A percentile compares a stretch with the other conserved stretches of the same genome.
Evolutionary conservation across 2,113 vertebrate genomes (phyloP).

Genomic region (Arizona elegans): DNA sequence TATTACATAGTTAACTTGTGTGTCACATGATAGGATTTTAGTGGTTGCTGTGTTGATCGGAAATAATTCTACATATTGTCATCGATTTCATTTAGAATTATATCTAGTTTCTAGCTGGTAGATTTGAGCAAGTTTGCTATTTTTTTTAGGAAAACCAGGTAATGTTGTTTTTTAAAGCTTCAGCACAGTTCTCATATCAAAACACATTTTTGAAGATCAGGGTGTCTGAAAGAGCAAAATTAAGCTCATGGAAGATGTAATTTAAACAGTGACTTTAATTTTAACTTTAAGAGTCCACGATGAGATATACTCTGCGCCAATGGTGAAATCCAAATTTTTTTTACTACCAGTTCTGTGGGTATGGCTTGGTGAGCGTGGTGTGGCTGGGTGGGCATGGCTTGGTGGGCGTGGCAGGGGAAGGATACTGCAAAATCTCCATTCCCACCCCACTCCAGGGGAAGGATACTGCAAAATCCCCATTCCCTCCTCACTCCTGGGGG

Average conservation of each 20-base stretch:
- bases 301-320: conserved; percentile 16
- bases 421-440: no score
- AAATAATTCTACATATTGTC: background rate
- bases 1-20: background rate
- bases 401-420: no score
- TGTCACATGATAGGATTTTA: background rate
- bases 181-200: background rate
- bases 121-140: background rate
- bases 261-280: conserved; percentile 36
- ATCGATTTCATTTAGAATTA: background rate
- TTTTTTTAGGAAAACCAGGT: background rate
- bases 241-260: conserved; percentile 10
- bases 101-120: background rate
- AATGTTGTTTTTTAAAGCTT: background rate
- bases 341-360: no score
- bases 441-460: no score
- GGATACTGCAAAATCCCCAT: no score
- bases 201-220: background rate
- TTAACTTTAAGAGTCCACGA: conserved; percentile 29
- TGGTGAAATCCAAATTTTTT: no score
- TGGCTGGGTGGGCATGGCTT: no score
- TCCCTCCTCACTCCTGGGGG: no score
- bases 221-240: background rate
- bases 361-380: no score
- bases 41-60: background rate